Base-by-base conservation (phyloP, 2,113 vertebrate genomes). In the Ailuropoda melanoleuca region DNA sequence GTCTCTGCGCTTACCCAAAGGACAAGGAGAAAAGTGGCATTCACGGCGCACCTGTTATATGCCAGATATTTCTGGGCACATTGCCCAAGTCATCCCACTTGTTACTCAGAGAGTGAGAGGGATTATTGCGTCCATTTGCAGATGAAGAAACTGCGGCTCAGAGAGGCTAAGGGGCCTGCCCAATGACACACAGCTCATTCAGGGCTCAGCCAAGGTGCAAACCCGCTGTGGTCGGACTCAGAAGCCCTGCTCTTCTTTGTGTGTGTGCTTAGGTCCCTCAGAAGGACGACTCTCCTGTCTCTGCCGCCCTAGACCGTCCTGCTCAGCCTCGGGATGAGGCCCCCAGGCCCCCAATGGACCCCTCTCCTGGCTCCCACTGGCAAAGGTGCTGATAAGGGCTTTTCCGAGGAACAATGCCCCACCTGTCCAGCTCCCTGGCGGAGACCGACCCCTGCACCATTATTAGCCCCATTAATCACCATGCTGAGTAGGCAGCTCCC, bases 21-120 rank as follows among this genome's bases (percentile, higher is more conserved):
- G 62, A 15, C 70, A 6, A 43, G 21, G 68, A 68, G 62, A 87
- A 29, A 74, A 21, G n/a, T 2, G 0, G 10, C 31, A 2, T 43
- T 34, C 18, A 6, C 31, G 8, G 14, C 19, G 66, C 18, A 23
- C 1, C 1, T 0, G 8, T 9, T 14, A 5, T 2, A 0, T 29
- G 72, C 34, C 17, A 26, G 55, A 12, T 5, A 19, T 21, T 74
- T 80, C 48, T 26, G 8, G 58, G 31, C 53, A 9, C 19, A 62
- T 24, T 82, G 31, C 15, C 48, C 24, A 37, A 12, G 31, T 23
- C 15, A 34, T 43, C 50, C 24, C 23, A 3, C 19, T 68, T 19
- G 1, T 53, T 12, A 34, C 55, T 56, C 18, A 1, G 15, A 50
- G 24, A 5, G 9, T 12, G 56, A 34, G n/a, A 29, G 4, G 31